A percentile compares a stretch with the other conserved stretches of the same genome.
Conservation (phyloP, 2,113 vertebrate genomes). For the Dicaeum eximium region DNA sequence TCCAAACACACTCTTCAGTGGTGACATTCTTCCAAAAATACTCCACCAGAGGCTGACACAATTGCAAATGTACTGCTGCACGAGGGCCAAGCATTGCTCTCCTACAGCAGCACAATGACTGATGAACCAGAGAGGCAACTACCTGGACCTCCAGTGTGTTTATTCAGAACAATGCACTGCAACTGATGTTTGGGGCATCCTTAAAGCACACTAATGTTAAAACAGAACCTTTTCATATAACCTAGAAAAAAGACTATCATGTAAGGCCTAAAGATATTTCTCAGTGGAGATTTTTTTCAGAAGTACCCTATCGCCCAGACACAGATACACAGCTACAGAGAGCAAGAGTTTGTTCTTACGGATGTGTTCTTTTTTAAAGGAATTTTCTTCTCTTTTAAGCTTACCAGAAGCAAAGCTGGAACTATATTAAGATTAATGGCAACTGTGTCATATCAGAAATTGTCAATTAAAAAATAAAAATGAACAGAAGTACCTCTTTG, state of each 20-base stretch:
- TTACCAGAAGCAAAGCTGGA: neutral
- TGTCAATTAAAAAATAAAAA: neutral
- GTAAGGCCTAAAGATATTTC: neutral
- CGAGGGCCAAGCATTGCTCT: neutral
- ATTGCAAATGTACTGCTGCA: neutral
- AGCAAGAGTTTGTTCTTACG: neutral
- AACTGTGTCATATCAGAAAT: neutral
- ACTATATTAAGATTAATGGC: neutral
- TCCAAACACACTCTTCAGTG: conserved; percentile 9
- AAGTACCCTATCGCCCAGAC: neutral
- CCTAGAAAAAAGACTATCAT: neutral
- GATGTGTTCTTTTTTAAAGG: neutral
- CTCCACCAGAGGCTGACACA: neutral
- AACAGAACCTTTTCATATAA: neutral
- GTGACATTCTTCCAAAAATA: conserved; percentile 34
- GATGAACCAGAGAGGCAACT: neutral
- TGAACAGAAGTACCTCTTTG: neutral
- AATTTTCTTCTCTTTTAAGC: neutral
- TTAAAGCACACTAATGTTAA: neutral
- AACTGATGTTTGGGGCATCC: neutral
- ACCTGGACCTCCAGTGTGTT: neutral
- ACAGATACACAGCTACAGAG: neutral
- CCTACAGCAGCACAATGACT: neutral
- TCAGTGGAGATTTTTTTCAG: neutral
- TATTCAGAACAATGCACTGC: neutral